Conservation (phyloP, 2,113 vertebrate genomes). For the Eclectus roratus region DNA sequence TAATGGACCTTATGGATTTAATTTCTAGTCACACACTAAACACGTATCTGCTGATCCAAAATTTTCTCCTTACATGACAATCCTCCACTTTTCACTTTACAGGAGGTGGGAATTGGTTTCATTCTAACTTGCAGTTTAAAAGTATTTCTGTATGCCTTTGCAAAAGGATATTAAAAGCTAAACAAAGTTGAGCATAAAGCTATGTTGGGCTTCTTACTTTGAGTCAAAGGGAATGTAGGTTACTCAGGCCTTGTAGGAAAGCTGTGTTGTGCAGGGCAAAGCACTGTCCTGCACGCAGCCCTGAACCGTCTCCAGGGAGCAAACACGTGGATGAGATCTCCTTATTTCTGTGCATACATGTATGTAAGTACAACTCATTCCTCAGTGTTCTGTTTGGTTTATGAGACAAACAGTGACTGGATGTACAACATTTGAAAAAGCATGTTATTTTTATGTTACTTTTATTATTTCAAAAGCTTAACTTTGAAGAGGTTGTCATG, state of each 20-base stretch:
- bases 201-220: background rate
- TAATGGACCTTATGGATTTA: background rate
- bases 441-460: background rate
- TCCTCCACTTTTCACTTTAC: background rate
- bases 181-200: background rate
- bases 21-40: background rate
- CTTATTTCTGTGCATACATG: background rate
- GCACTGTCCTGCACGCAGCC: rapidly evolving
- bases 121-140: background rate
- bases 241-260: background rate
- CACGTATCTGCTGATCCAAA: background rate
- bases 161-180: background rate
- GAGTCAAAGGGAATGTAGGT: background rate
- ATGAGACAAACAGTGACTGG: background rate
- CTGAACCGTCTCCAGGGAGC: background rate
- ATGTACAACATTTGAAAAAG: background rate
- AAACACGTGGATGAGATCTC: background rate
- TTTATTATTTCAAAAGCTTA: background rate
- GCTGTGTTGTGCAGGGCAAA: background rate
- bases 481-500: background rate
- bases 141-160: background rate
- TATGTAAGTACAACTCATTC: background rate
- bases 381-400: background rate
- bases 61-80: background rate
- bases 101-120: background rate